Conservation (phyloP, 92 coral and sea anemone species). For the Micromussa lordhowensis region DNA sequence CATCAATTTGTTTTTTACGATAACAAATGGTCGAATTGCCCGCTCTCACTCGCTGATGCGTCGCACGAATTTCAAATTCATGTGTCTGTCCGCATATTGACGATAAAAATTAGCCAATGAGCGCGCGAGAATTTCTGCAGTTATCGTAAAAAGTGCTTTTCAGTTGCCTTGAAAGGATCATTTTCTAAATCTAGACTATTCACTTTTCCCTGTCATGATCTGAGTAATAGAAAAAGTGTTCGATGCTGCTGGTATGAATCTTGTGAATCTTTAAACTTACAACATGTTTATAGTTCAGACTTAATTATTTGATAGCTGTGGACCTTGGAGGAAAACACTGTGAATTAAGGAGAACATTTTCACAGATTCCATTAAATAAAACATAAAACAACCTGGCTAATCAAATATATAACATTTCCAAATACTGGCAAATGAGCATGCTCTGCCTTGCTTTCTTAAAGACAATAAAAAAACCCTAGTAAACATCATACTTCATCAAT, state of each 20-base stretch:
- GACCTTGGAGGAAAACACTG: not conserved
- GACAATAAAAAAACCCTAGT: slow-evolving; percentile 18
- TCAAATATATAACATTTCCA: slow-evolving; percentile 5
- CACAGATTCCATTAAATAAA: not conserved
- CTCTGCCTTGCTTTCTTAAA: not conserved
- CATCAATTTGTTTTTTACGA: too few species aligned
- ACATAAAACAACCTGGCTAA: not conserved
- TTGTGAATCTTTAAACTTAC: not conserved
- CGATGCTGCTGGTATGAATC: not conserved
- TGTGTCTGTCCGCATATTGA: too few species aligned
- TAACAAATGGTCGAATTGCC: too few species aligned
- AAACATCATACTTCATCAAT: not conserved
- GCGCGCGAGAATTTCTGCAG: too few species aligned
- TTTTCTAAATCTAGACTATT: not conserved
- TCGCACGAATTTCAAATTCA: too few species aligned
- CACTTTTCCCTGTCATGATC: not conserved
- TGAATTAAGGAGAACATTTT: not conserved
- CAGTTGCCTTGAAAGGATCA: not conserved
- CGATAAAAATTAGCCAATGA: too few species aligned
- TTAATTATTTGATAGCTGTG: not conserved
- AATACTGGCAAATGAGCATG: slow-evolving; percentile 1
- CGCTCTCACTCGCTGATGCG: too few species aligned
- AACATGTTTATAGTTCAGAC: not conserved
- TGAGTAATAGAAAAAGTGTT: not conserved
- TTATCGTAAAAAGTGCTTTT: not conserved